Evolutionary conservation across 2,888 invertebrate genomes (phyloP).

Genomic region (Byasa hedistus): DNA sequence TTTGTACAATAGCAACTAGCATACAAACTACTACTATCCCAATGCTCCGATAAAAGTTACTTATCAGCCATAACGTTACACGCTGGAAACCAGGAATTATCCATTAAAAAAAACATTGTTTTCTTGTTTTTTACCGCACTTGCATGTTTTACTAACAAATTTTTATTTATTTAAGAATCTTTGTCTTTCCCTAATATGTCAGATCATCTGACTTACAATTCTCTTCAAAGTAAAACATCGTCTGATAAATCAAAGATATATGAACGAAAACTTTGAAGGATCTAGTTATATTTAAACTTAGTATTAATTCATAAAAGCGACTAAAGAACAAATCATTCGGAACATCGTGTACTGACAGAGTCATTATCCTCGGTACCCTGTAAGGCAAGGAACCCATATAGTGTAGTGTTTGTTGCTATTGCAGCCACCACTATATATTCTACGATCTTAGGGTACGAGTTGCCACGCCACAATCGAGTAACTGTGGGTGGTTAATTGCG

Average conservation of each 20-base stretch:
- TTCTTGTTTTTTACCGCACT: not conserved
- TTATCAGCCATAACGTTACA: not conserved
- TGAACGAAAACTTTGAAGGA: not conserved
- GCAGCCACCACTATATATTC: constrained; percentile 14
- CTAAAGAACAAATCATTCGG: constrained; percentile 16
- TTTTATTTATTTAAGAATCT: not conserved
- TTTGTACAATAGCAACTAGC: constrained; percentile 18
- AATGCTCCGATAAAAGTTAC: constrained; percentile 5
- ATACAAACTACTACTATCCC: constrained; percentile 24
- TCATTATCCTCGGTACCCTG: constrained; percentile 15
- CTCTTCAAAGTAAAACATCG: not conserved
- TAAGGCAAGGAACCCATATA: constrained; percentile 19
- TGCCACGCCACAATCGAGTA: constrained; percentile 18
- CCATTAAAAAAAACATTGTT: too few relatives aligned
- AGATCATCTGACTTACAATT: not conserved
- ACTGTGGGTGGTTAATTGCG: constrained; percentile 26
- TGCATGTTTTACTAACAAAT: not conserved
- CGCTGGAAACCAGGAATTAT: not conserved
- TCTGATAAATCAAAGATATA: not conserved
- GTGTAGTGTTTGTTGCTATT: constrained; percentile 13
- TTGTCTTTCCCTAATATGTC: not conserved
- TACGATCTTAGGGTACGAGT: constrained; percentile 7
- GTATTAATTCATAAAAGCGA: constrained; percentile 5
- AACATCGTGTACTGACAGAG: constrained; percentile 19
- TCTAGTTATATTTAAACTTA: not conserved